A percentile compares a stretch with the other conserved stretches of the same genome.
phyloP scores from a whole-genome alignment of 2,888 invertebrate species.

The Chouioia cunea region DNA sequence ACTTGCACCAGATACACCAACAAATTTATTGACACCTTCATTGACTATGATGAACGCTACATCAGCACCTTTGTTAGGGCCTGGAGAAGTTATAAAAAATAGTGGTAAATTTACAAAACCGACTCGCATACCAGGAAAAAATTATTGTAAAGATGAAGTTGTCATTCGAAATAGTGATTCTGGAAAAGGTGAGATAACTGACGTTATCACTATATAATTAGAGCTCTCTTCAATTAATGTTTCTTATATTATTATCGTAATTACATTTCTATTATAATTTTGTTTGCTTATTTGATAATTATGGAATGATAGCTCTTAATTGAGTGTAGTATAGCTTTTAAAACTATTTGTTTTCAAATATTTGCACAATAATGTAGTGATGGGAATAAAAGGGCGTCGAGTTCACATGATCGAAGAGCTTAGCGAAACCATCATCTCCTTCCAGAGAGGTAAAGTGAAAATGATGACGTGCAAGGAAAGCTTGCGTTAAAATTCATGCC shows the following conservation, averaged over 20 bases:
- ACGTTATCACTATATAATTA: slow-evolving; percentile 5
- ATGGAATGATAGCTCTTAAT: slow-evolving; percentile 18
- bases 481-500: slow-evolving; percentile 46
- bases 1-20: slow-evolving; percentile 58
- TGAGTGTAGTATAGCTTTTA: slow-evolving; percentile 27
- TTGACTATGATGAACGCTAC: slow-evolving; percentile 62
- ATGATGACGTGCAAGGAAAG: slow-evolving; percentile 57
- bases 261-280: slow-evolving; percentile 13
- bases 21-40: slow-evolving; percentile 57
- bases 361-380: slow-evolving; percentile 77
- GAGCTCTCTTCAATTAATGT: background rate
- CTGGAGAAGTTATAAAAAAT: slow-evolving; percentile 88
- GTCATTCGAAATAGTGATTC: slow-evolving; percentile 95
- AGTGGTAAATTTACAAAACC: slow-evolving; percentile 91
- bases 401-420: slow-evolving; percentile 99
- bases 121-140: slow-evolving; percentile 91
- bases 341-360: slow-evolving; percentile 23
- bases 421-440: slow-evolving; percentile 98
- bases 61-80: slow-evolving; percentile 75
- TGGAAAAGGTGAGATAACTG: slow-evolving; percentile 85
- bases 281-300: slow-evolving; percentile 16
- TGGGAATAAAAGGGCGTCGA: slow-evolving; percentile 98
- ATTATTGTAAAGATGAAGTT: slow-evolving; percentile 94
- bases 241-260: slow-evolving; percentile 5
- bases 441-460: slow-evolving; percentile 92